Evolutionary conservation across 1,140 invertebrate species (phyloP).

Genomic region (Archegozetes longisetosus): DNA sequence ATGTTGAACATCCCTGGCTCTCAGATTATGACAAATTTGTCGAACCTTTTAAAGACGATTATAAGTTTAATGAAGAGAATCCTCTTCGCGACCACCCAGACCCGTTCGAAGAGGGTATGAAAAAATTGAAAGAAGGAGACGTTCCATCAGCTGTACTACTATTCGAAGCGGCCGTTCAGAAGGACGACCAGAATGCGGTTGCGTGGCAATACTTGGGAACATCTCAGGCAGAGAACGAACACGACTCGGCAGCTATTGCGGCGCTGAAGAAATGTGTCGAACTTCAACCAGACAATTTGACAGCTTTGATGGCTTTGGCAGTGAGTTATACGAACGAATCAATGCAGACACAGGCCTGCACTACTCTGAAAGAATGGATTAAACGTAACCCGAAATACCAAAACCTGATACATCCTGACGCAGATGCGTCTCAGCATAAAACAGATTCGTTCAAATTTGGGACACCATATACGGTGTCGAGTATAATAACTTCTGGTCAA

Average conservation of each 20-base stretch:
- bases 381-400: slow-evolving; percentile 63
- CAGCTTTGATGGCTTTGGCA: slow-evolving; percentile 73
- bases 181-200: slow-evolving; percentile 58
- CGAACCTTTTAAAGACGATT: slow-evolving; percentile 33
- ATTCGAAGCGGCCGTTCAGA: slow-evolving; percentile 86
- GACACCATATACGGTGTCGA: background rate
- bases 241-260: slow-evolving; percentile 39
- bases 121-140: slow-evolving; percentile 64
- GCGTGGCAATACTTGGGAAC: slow-evolving; percentile 44
- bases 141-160: slow-evolving; percentile 85
- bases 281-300: slow-evolving; percentile 59
- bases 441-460: background rate
- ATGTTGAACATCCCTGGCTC: background rate
- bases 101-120: slow-evolving; percentile 68
- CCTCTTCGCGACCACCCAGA: slow-evolving; percentile 41
- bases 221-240: slow-evolving; percentile 83
- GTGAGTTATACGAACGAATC: slow-evolving; percentile 90
- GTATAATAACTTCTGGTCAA: slow-evolving; percentile 21
- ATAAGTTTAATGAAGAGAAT: slow-evolving; percentile 70
- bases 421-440: background rate
- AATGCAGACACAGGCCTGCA: slow-evolving; percentile 37
- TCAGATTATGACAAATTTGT: background rate
- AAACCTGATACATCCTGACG: slow-evolving; percentile 40
- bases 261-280: slow-evolving; percentile 49
- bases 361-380: slow-evolving; percentile 54